Evolutionary conservation across 2,113 vertebrate species (phyloP).

Genomic region (Phocoena phocoena): DNA sequence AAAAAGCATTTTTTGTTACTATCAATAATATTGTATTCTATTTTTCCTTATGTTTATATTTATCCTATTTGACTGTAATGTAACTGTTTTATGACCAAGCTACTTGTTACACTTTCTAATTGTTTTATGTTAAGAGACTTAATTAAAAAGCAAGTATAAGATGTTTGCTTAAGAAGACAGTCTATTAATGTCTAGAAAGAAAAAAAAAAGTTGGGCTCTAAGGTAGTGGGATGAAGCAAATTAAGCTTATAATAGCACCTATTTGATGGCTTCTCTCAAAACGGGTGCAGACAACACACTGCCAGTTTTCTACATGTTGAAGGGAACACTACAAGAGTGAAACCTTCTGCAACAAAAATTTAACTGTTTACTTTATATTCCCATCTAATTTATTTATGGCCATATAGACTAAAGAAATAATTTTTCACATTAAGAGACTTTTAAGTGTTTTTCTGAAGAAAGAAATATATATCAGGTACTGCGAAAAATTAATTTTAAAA

Average conservation of each 20-base stretch:
- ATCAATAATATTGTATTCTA: not conserved
- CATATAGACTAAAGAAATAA: slow-evolving; percentile 76
- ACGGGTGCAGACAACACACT: slow-evolving; percentile 12
- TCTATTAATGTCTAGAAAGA: slow-evolving; percentile 14
- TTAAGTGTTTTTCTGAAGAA: slow-evolving; percentile 73
- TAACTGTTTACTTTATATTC: slow-evolving; percentile 71
- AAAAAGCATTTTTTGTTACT: not conserved
- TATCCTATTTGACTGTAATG: not conserved
- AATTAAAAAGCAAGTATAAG: slow-evolving; percentile 37
- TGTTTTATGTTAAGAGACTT: slow-evolving; percentile 43
- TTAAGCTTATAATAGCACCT: slow-evolving; percentile 38
- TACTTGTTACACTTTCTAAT: slow-evolving; percentile 45
- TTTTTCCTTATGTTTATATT: not conserved
- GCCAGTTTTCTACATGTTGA: slow-evolving; percentile 36
- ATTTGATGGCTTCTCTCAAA: slow-evolving; percentile 40
- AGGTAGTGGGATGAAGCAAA: slow-evolving; percentile 26
- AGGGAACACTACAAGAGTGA: slow-evolving; percentile 51
- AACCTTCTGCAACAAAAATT: slow-evolving; percentile 75
- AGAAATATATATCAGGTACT: not conserved
- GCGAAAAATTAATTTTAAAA: not conserved
- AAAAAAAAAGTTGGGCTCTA: slow-evolving; percentile 10
- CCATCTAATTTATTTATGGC: slow-evolving; percentile 81
- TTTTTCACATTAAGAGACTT: slow-evolving; percentile 76
- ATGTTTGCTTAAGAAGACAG: slow-evolving; percentile 25
- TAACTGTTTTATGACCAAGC: slow-evolving; percentile 47